Conservation (phyloP, 2,797 vertebrate genomes). For the Leptodactylus fallax region DNA sequence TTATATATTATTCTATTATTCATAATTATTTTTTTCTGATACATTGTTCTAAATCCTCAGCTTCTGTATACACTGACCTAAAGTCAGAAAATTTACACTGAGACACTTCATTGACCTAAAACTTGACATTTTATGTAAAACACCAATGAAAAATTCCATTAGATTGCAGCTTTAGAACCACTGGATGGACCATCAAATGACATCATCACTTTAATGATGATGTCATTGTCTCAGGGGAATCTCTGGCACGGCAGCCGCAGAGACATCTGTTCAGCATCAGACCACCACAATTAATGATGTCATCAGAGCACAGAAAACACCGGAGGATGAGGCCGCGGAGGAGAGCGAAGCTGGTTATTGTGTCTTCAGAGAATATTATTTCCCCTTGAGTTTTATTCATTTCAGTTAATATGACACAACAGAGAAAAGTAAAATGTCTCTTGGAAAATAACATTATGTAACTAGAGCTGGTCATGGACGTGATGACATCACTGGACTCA, state of each 20-base stretch:
- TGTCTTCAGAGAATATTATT: not conserved
- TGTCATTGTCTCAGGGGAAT: not conserved
- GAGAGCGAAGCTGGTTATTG: not conserved
- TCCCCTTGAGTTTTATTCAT: not conserved
- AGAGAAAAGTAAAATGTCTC: not conserved
- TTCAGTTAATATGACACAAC: not conserved
- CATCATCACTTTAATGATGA: not conserved
- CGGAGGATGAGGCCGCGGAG: not conserved
- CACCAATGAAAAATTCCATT: not conserved
- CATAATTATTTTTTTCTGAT: too few species aligned
- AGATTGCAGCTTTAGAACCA: not conserved
- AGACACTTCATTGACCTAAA: not conserved
- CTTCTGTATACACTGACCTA: too few species aligned
- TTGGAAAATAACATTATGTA: too few species aligned
- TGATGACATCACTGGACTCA: too few species aligned
- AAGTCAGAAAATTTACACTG: too few species aligned
- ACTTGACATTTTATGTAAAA: not conserved
- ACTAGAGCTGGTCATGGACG: too few species aligned
- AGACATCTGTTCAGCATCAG: constrained; percentile 17
- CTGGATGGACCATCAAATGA: not conserved
- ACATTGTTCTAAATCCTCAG: too few species aligned
- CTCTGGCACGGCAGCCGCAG: not conserved
- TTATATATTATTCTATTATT: too few species aligned
- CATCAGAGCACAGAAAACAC: not conserved
- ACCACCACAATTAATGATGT: not conserved